Conservation (phyloP, 2,797 vertebrate genomes). For the Zenarchopterus dispar region DNA sequence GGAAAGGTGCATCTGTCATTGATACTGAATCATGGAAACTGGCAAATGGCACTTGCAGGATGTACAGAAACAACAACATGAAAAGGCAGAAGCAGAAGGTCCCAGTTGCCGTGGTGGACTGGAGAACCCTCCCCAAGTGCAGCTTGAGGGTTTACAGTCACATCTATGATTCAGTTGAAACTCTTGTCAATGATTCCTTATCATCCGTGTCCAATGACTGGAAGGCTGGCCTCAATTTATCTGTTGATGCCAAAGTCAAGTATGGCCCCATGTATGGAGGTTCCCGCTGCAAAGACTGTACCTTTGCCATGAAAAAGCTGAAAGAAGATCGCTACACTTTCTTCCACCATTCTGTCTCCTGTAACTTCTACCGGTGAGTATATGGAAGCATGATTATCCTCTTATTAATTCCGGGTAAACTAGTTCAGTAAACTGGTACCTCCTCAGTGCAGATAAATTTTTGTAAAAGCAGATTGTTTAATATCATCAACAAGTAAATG, state of each 20-base stretch:
- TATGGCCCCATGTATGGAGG: conserved; percentile 38
- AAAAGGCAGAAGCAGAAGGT: conserved; percentile 54
- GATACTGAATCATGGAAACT: conserved; percentile 64
- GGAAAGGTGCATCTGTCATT: conserved; percentile 67
- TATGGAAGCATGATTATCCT: not conserved
- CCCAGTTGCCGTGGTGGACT: conserved; percentile 64
- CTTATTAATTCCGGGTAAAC: not conserved
- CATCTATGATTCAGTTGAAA: conserved; percentile 60
- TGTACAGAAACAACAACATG: conserved; percentile 65
- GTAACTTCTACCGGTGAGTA: conserved; percentile 66
- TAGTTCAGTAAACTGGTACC: not conserved
- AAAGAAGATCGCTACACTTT: conserved; percentile 74
- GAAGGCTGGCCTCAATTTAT: conserved; percentile 43
- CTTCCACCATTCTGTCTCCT: conserved; percentile 53
- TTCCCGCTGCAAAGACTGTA: conserved; percentile 52
- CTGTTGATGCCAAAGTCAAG: not conserved
- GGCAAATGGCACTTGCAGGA: conserved; percentile 51
- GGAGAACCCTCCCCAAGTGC: conserved; percentile 56
- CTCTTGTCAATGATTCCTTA: conserved; percentile 53
- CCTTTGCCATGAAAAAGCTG: conserved; percentile 56
- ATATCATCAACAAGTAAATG: too few species aligned
- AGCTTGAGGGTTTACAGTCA: conserved; percentile 42
- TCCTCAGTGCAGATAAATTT: not conserved
- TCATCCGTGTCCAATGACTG: conserved; percentile 62
- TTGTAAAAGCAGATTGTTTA: too few species aligned